Conservation (phyloP, 1,140 invertebrate genomes). For the Drosophila bocki region DNA sequence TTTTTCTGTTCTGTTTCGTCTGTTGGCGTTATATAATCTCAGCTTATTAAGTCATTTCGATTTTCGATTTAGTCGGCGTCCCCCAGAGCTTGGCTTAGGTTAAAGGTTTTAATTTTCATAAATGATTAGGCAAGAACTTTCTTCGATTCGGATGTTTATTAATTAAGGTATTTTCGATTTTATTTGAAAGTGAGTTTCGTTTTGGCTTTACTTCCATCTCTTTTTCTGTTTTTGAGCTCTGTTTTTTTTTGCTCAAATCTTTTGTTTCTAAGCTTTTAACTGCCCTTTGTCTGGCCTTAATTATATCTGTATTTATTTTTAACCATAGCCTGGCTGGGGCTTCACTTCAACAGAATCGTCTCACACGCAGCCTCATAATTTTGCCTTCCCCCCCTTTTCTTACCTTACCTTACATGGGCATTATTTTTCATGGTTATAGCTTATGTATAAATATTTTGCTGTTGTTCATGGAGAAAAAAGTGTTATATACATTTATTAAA, state of each 20-base stretch:
- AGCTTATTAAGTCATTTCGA: conserved; percentile 78
- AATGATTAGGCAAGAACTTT: conserved; percentile 56
- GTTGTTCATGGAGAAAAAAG: conserved; percentile 10
- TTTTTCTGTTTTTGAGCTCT: not conserved
- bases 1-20: conserved; percentile 16
- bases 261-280: conserved; percentile 68
- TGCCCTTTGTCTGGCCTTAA: conserved; percentile 73
- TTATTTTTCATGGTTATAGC: conserved; percentile 49
- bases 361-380: conserved; percentile 53
- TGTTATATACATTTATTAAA: conserved; percentile 54
- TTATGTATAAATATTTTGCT: conserved; percentile 22
- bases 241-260: conserved; percentile 52
- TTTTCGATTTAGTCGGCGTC: conserved; percentile 46
- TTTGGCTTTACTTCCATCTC: not conserved
- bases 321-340: conserved; percentile 24
- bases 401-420: conserved; percentile 28
- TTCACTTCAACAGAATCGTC: conserved; percentile 44
- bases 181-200: conserved; percentile 56
- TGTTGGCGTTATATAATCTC: conserved; percentile 63
- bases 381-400: not conserved
- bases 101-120: conserved; percentile 61
- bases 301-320: conserved; percentile 46
- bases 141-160: conserved; percentile 38
- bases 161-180: conserved; percentile 47
- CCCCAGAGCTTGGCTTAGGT: conserved; percentile 12